Percentiles rank a stretch among this genome's conserved stretches.
phyloP scores from a whole-genome alignment of 2,113 vertebrate genomes.

The Boleophthalmus pectinirostris region DNA sequence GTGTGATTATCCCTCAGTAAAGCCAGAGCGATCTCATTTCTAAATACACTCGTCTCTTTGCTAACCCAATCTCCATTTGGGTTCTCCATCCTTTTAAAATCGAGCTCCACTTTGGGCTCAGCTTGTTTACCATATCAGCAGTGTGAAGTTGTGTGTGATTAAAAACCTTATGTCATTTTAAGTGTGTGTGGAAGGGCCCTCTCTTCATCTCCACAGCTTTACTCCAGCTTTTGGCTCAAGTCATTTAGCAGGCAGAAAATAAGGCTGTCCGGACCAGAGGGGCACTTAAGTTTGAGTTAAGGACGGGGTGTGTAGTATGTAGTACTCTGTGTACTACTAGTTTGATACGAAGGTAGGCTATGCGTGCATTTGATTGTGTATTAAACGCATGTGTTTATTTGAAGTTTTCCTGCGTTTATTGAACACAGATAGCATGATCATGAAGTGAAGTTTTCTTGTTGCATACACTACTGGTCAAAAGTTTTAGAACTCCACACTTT shows the following conservation, averaged over 20 bases:
- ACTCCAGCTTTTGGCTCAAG: slow-evolving; percentile 40
- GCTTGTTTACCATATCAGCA: slow-evolving; percentile 17
- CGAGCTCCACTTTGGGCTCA: slow-evolving; percentile 4
- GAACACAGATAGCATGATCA: too few species aligned
- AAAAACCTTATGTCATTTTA: slow-evolving; percentile 40
- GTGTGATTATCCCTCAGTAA: neutral
- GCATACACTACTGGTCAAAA: too few species aligned
- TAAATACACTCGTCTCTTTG: neutral
- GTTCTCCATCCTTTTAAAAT: slow-evolving; percentile 11
- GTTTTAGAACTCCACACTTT: too few species aligned
- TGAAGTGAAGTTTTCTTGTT: too few species aligned
- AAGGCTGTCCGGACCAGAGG: slow-evolving; percentile 33
- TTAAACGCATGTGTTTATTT: too few species aligned
- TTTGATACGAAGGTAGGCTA: too few species aligned
- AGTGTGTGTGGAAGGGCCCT: slow-evolving; percentile 29
- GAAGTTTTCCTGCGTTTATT: too few species aligned
- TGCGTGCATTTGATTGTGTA: too few species aligned
- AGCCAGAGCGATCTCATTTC: neutral
- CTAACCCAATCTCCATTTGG: neutral
- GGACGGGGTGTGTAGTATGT: too few species aligned
- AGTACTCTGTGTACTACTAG: too few species aligned
- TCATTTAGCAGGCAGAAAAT: slow-evolving; percentile 33
- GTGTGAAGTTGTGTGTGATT: slow-evolving; percentile 35
- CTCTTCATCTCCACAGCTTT: slow-evolving; percentile 24
- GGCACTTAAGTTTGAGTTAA: slow-evolving; percentile 15